These are phyloP conservation scores for Phenganax stokvisi DNA, from an alignment of 92 coral and sea anemone species.

Conservation along the genomic window DNA sequence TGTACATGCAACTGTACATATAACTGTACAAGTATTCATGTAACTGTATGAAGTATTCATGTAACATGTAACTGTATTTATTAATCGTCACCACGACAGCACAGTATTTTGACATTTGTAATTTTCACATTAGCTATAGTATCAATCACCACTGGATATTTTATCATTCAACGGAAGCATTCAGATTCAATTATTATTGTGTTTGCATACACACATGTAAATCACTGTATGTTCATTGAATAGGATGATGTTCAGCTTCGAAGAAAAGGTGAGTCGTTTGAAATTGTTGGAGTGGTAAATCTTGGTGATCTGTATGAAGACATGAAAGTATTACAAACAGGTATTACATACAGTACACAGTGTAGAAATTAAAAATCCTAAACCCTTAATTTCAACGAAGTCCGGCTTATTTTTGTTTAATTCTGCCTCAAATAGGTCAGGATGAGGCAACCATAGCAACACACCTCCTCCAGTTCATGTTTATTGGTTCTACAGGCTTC, in stretches of 20 bases:
- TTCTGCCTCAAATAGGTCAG: conserved; percentile 20
- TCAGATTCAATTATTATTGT: too few relatives aligned
- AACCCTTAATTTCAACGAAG: not conserved
- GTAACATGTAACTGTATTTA: too few relatives aligned
- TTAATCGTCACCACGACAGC: too few relatives aligned
- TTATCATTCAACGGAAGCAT: too few relatives aligned
- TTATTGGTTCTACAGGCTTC: conserved; percentile 53
- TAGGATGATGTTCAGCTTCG: conserved; percentile 21
- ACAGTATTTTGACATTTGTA: too few relatives aligned
- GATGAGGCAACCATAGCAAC: conserved; percentile 42
- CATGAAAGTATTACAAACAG: conserved; percentile 15
- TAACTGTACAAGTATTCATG: too few relatives aligned
- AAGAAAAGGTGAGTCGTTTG: conserved; percentile 14
- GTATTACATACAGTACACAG: not conserved
- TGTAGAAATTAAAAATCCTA: not conserved
- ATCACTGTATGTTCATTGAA: not conserved
- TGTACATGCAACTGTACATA: too few relatives aligned
- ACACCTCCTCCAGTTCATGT: conserved; percentile 51
- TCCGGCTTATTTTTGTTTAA: not conserved
- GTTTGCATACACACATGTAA: not conserved
- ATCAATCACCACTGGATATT: too few relatives aligned
- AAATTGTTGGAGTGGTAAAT: conserved; percentile 22
- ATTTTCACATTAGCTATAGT: too few relatives aligned
- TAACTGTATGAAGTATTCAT: too few relatives aligned
- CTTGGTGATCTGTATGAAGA: conserved; percentile 23